Base-by-base conservation (phyloP, 2,113 vertebrate genomes). In the Diadophis punctatus region DNA sequence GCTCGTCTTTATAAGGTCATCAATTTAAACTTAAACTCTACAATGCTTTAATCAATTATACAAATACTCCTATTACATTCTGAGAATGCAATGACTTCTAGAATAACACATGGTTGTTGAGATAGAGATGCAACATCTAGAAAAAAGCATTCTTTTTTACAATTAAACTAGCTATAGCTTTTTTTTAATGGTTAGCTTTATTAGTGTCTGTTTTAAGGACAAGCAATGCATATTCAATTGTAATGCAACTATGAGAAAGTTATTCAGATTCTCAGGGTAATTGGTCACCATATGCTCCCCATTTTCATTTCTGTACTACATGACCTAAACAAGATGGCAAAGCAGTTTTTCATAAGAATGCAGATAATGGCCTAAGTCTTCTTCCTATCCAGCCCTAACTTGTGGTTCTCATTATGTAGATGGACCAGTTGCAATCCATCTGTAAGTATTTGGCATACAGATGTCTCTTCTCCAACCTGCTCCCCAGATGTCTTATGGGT, bases 401-500 rank as follows among this genome's bases (percentile, higher is more conserved):
- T 30, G 92, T 0, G 2, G n/a, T 4, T 12, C 25, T 39, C 14
- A 25, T 93, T 34, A 49, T 89, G 87, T 46, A 90, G 86, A 91
- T 9, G 53, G 8, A 25, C 0, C 22, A 86, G 0, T 39, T 18
- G 20, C 92, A 30, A 9, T 34, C 86, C 87, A 93, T 2, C 23
- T 86, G 27, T 16, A 1, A 11, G 12, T 85, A 6, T 89, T 94
- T 96, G 93, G 53, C 87, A 94, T 0, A 9, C 27, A 93, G 80
- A 74, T 30, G 87, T 88, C 18, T 14, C 87, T 63, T 39, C 84
- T 53, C 68, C 27, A 5, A 95, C 88, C 46, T 94, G 91, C 49
- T 53, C 63, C 20, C 87, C 87, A 93, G 90, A 86, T 93, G 92
- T 94, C 94, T 86, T 94, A 93, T 10, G 34, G 8, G 4, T 88